Conservation (phyloP, 2,888 invertebrate genomes). For the Caenorhabditis sp. region DNA sequence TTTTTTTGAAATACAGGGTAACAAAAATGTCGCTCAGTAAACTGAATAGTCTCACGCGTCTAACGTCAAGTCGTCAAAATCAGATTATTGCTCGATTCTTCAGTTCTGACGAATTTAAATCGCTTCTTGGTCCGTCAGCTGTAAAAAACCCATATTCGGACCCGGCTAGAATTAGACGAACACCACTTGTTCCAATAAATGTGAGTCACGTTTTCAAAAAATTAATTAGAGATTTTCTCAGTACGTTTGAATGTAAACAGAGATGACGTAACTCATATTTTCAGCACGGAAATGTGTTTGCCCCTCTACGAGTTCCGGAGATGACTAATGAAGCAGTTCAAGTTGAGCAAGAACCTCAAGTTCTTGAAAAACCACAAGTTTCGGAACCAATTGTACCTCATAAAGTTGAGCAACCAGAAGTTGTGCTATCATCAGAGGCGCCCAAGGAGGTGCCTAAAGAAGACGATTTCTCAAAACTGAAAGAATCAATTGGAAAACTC, state of each 20-base stretch:
- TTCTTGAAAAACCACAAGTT: constrained; percentile 20
- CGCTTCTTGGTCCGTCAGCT: constrained; percentile 25
- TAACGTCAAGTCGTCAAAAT: constrained; percentile 16
- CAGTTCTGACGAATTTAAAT: constrained; percentile 43
- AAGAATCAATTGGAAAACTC: constrained; percentile 33
- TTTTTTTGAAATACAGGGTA: constrained; percentile 1
- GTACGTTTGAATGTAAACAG: not conserved
- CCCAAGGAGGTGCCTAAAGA: constrained; percentile 11
- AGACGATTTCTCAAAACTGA: constrained; percentile 27
- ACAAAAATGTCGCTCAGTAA: constrained; percentile 38
- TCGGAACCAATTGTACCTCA: constrained; percentile 8
- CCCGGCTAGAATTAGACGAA: constrained; percentile 14
- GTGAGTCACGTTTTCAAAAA: constrained; percentile 12
- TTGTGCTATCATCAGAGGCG: constrained; percentile 7
- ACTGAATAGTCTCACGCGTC: constrained; percentile 12
- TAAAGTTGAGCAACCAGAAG: not conserved
- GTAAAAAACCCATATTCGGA: constrained; percentile 40
- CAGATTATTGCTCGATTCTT: constrained; percentile 23
- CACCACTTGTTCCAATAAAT: constrained; percentile 23
- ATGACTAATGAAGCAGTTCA: constrained; percentile 20
- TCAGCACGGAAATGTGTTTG: constrained; percentile 41
- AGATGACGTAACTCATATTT: constrained; percentile 11
- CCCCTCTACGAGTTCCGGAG: constrained; percentile 21
- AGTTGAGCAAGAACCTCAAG: not conserved
- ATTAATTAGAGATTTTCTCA: not conserved